A percentile compares a stretch with the other conserved stretches of the same genome.
Evolutionary conservation across 2,888 invertebrate species (phyloP).

Genomic region (Malachius bipustulatus): DNA sequence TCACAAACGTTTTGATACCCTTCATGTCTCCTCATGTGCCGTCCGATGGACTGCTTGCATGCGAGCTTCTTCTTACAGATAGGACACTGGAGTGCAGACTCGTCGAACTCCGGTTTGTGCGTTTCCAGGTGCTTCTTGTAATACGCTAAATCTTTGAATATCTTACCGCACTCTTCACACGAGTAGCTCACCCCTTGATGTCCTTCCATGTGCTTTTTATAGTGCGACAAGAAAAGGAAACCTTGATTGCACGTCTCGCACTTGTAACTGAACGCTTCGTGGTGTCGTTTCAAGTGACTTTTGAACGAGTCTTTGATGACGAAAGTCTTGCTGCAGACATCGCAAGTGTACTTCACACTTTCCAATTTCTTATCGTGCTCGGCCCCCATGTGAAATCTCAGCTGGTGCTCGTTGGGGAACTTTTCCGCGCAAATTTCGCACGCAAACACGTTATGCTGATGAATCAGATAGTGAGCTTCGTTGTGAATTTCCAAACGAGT

Average conservation of each 20-base stretch:
- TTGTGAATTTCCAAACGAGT: too few species aligned
- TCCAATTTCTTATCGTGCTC: too few species aligned
- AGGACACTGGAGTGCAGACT: constrained; percentile 21
- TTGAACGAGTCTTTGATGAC: too few species aligned
- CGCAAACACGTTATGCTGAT: too few species aligned
- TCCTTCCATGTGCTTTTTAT: constrained; percentile 32
- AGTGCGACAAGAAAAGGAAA: constrained; percentile 29
- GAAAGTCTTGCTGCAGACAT: too few species aligned
- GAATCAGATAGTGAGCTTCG: too few species aligned
- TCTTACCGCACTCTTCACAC: neutral
- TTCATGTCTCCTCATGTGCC: too few species aligned
- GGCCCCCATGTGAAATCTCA: too few species aligned
- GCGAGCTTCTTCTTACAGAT: constrained; percentile 30
- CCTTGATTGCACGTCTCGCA: constrained; percentile 27
- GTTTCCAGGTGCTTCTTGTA: constrained; percentile 11
- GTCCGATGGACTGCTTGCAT: too few species aligned
- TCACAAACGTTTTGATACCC: constrained; percentile 25
- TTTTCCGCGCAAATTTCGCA: too few species aligned
- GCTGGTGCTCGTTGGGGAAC: too few species aligned
- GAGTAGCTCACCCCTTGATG: constrained; percentile 11
- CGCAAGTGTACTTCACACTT: too few species aligned
- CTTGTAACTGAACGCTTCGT: constrained; percentile 35
- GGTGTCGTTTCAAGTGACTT: neutral
- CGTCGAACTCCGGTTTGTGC: constrained; percentile 16
- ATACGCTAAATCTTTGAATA: neutral